phyloP scores from a whole-genome alignment of 2,113 vertebrate species.

The Platichthys flesus region DNA sequence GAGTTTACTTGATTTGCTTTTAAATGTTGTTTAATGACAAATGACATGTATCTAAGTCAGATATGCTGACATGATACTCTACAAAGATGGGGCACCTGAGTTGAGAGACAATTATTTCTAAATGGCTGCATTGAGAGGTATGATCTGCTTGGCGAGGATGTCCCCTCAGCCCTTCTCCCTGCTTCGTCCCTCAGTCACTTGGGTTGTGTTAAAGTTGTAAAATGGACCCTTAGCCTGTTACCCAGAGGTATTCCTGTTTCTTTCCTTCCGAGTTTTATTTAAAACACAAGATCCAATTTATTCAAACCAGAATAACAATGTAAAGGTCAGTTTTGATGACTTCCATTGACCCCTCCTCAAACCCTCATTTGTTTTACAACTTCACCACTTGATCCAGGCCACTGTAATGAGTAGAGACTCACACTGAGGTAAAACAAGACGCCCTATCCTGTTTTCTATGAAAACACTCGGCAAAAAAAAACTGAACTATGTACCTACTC shows the following conservation, averaged over 20 bases:
- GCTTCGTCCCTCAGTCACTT: constrained; percentile 20
- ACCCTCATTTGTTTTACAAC: constrained; percentile 10
- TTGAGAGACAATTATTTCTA: constrained; percentile 56
- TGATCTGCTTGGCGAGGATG: constrained; percentile 42
- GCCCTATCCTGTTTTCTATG: constrained; percentile 23
- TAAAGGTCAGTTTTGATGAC: constrained; percentile 12
- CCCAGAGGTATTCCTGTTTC: neutral
- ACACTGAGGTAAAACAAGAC: constrained; percentile 57
- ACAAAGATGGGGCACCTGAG: constrained; percentile 73
- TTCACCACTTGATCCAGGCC: constrained; percentile 22
- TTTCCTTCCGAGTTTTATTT: neutral
- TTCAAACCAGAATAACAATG: constrained; percentile 7
- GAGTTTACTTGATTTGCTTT: constrained; percentile 41
- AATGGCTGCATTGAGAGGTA: constrained; percentile 61
- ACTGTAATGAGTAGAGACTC: constrained; percentile 36
- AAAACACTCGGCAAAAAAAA: constrained; percentile 6
- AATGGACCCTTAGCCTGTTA: neutral
- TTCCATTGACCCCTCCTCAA: neutral
- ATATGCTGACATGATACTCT: constrained; percentile 56
- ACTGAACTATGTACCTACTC: constrained; percentile 20
- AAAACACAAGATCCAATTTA: neutral
- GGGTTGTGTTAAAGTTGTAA: constrained; percentile 11
- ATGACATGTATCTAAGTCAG: constrained; percentile 42
- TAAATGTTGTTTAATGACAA: constrained; percentile 42
- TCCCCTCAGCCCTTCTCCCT: constrained; percentile 46